Evolutionary conservation across 1,140 invertebrate genomes (phyloP), one percentile per base, ranked within the genome.

Genomic region (Bilobella aurantiaca): DNA sequence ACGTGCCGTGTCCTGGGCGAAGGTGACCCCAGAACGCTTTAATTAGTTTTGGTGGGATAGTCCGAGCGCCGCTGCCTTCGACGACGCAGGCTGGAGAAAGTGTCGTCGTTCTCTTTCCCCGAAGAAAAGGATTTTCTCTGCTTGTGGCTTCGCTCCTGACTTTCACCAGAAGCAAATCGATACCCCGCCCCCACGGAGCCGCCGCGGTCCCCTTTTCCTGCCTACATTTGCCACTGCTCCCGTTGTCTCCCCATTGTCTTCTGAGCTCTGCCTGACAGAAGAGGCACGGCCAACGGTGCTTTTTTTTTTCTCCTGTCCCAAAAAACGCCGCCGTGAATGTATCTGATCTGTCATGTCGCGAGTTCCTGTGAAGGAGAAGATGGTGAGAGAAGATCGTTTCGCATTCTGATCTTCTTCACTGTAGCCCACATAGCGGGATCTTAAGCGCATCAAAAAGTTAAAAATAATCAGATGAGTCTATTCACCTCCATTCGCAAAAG

Each of bases 381-480:
- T 53, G 8, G 49, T 53, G 49, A 53, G 49, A 53, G 49, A 23
- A 53, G 49, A 53, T 53, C 49, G 49, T 53, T 23, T 53, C 49
- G 49, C 49, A 16, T 53, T 53, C 49, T 53, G 49, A 23, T 53
- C 8, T 14, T 53, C 49, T 53, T 12, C 12, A 8, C 12, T 16
- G 25, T 5, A 53, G 21, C 49, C 49, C 49, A 53, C 49, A 53
- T 53, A 53, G 49, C 49, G 49, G 49, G 49, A 53, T 23, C 23
- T 18, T n/a, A n/a, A n/a, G n/a, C n/a, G 3, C 49, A 53, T 53
- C 49, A 23, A 53, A 53, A 53, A 53, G 49, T 53, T 53, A 53
- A 53, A 53, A 53, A 53, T 53, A 53, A 53, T 53, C 49, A 53
- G 21, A 53, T 53, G 49, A 53, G 49, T 53, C 49, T 53, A 53